phyloP scores from a whole-genome alignment of 2,113 vertebrate species.

The Pterocles gutturalis region DNA sequence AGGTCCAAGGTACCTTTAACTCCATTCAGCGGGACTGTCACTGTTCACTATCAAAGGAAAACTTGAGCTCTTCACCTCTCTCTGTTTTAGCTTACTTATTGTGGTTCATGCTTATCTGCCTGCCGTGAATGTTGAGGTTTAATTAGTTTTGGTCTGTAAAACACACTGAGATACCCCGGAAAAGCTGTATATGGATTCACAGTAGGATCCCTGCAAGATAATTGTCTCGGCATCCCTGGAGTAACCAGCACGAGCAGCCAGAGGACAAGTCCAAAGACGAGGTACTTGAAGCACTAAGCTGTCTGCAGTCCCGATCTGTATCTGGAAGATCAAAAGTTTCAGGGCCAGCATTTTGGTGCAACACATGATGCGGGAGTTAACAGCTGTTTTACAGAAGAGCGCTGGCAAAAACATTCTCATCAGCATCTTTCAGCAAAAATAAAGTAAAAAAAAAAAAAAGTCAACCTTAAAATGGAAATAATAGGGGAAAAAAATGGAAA shows the following conservation, averaged over 20 bases:
- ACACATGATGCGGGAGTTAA: not conserved
- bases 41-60: not conserved
- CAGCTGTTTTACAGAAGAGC: not conserved
- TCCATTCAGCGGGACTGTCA: not conserved
- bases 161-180: not conserved
- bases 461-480: not conserved
- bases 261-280: not conserved
- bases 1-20: not conserved
- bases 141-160: conserved; percentile 29
- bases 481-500: not conserved
- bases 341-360: not conserved
- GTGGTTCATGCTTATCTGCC: not conserved
- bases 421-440: not conserved
- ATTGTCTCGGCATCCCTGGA: not conserved
- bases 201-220: not conserved
- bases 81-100: not conserved
- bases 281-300: not conserved
- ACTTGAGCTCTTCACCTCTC: not conserved
- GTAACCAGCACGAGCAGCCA: not conserved
- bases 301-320: not conserved
- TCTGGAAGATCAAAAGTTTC: not conserved
- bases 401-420: not conserved
- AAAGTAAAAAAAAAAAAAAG: not conserved
- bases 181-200: not conserved
- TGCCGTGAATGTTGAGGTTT: not conserved